phyloP scores from a whole-genome alignment of 2,888 invertebrate species.

The Acanthacorydalis orientalis region DNA sequence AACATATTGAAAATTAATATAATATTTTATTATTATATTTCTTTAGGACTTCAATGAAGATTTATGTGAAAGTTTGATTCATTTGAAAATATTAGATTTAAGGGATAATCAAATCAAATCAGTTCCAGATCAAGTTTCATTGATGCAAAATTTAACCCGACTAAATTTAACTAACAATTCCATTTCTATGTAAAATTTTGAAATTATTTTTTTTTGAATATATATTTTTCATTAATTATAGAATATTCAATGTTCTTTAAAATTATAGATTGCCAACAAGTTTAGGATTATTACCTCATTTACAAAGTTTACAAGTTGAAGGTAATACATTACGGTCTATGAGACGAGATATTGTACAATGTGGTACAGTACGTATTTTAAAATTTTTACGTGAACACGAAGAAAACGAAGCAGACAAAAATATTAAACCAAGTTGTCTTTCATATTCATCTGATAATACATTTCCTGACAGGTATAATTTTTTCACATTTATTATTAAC shows the following conservation, averaged over 20 bases:
- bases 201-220: constrained; percentile 16
- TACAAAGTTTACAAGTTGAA: constrained; percentile 68
- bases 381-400: constrained; percentile 53
- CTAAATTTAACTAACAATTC: constrained; percentile 76
- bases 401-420: constrained; percentile 15
- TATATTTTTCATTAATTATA: neutral
- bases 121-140: constrained; percentile 63
- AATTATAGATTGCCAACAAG: constrained; percentile 42
- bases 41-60: neutral
- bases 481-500: neutral
- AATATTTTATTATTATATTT: neutral
- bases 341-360: constrained; percentile 64
- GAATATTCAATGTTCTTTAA: neutral
- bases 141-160: constrained; percentile 57
- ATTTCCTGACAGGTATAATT: constrained; percentile 14
- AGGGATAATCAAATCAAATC: constrained; percentile 63
- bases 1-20: neutral
- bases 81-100: constrained; percentile 58
- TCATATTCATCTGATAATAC: constrained; percentile 18
- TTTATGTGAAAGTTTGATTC: constrained; percentile 41
- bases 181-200: constrained; percentile 27
- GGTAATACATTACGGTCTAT: constrained; percentile 75
- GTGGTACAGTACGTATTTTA: constrained; percentile 69
- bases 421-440: constrained; percentile 21
- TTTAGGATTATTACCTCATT: constrained; percentile 52